Evolutionary conservation across 2,888 invertebrate genomes (phyloP).

Genomic region (Drosophila longiperda): DNA sequence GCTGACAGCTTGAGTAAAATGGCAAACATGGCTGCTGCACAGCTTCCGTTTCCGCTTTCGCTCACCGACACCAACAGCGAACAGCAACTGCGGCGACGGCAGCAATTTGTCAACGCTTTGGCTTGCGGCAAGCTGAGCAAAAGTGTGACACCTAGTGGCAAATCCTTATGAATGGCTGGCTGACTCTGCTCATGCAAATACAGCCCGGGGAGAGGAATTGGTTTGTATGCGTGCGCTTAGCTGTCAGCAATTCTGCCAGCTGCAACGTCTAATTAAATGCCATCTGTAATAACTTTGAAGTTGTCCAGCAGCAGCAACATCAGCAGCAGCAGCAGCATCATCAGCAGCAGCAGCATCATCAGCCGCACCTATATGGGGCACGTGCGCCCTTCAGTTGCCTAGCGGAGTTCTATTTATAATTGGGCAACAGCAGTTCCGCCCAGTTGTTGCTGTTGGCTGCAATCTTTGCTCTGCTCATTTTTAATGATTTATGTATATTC

Average conservation of each 20-base stretch:
- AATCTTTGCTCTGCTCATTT: slow-evolving; percentile 50
- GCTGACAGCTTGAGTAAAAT: slow-evolving; percentile 78
- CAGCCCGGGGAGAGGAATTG: slow-evolving; percentile 5
- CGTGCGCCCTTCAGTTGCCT: slow-evolving; percentile 18
- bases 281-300: slow-evolving; percentile 41
- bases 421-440: slow-evolving; percentile 49
- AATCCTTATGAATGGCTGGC: slow-evolving; percentile 64
- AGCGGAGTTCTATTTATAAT: slow-evolving; percentile 67
- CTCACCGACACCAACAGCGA: not conserved
- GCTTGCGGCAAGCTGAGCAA: slow-evolving; percentile 73
- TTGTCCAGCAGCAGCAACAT: slow-evolving; percentile 28
- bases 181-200: not conserved
- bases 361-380: slow-evolving; percentile 11
- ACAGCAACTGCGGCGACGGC: slow-evolving; percentile 25
- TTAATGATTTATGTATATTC: slow-evolving; percentile 71
- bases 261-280: slow-evolving; percentile 40
- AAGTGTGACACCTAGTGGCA: slow-evolving; percentile 65
- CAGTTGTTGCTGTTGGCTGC: slow-evolving; percentile 43
- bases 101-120: slow-evolving; percentile 77
- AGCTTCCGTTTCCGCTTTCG: slow-evolving; percentile 27
- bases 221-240: slow-evolving; percentile 39
- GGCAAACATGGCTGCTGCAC: slow-evolving; percentile 61
- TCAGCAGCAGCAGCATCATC: not conserved
- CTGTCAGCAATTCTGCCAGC: slow-evolving; percentile 21
- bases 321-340: not conserved